phyloP scores from a whole-genome alignment of 2,113 vertebrate species.

The Mohoua ochrocephala region DNA sequence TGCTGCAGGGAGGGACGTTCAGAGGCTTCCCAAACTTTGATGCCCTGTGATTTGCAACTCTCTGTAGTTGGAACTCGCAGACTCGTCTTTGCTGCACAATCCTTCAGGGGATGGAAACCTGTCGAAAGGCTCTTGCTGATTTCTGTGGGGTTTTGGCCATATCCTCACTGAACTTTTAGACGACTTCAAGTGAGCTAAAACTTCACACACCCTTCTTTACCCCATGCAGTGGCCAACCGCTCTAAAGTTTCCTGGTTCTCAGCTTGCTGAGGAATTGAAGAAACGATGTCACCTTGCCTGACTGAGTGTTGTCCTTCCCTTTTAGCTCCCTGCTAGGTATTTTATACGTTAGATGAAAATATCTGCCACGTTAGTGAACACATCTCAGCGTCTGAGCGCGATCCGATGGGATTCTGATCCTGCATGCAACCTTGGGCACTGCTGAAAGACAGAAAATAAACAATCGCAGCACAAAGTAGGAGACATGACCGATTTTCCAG shows the following conservation, averaged over 20 bases:
- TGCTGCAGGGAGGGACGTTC: constrained; percentile 48
- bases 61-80: constrained; percentile 41
- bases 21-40: constrained; percentile 53
- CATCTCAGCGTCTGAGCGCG: neutral
- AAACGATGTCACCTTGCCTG: neutral
- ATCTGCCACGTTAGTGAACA: neutral
- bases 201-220: neutral
- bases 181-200: constrained; percentile 1
- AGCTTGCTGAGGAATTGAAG: neutral
- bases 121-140: neutral
- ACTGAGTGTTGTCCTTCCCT: neutral
- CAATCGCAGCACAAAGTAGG: neutral
- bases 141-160: constrained; percentile 18
- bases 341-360: neutral
- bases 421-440: neutral
- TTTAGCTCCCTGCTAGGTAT: neutral
- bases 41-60: constrained; percentile 39
- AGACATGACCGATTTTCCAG: neutral
- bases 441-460: neutral
- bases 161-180: neutral
- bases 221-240: neutral
- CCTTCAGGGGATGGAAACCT: neutral
- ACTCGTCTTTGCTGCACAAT: neutral
- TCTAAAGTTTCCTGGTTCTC: neutral
- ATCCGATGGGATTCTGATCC: neutral